phyloP scores from a whole-genome alignment of 2,113 vertebrate species.

The Empidonax alnorum region DNA sequence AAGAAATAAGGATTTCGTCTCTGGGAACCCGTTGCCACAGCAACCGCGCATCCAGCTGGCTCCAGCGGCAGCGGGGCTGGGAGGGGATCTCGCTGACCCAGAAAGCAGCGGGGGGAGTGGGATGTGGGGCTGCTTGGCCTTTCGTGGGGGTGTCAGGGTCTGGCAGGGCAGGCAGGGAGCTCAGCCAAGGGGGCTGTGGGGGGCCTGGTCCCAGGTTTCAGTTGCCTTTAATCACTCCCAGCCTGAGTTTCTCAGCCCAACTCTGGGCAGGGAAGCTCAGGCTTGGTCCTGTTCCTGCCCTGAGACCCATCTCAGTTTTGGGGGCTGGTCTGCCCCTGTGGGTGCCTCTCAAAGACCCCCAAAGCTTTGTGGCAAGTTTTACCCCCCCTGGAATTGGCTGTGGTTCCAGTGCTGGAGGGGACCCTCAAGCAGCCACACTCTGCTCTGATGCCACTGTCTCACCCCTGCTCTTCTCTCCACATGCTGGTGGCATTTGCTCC shows the following conservation, averaged over 20 bases:
- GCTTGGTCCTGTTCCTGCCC: neutral
- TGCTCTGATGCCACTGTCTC: neutral
- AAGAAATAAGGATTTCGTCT: conserved; percentile 36
- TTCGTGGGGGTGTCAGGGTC: rapidly evolving
- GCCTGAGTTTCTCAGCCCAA: neutral
- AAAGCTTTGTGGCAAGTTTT: neutral
- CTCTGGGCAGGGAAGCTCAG: neutral
- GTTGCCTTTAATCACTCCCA: neutral
- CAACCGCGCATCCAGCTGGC: conserved; percentile 60
- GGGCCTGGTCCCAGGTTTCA: rapidly evolving
- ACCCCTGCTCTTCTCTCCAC: neutral
- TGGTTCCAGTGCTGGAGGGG: neutral
- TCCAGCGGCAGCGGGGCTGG: conserved; percentile 48
- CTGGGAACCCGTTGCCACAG: conserved; percentile 74
- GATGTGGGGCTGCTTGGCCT: neutral
- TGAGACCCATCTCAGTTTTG: neutral
- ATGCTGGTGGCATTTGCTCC: neutral
- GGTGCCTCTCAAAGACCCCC: neutral
- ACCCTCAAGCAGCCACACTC: rapidly evolving
- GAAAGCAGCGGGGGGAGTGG: conserved; percentile 31
- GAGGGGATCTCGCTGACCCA: conserved; percentile 59
- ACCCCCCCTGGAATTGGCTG: neutral
- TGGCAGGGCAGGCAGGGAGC: neutral
- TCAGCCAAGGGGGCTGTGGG: rapidly evolving
- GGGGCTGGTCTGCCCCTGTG: rapidly evolving